Evolutionary conservation across 2,113 vertebrate species (phyloP), one percentile per base, ranked within the genome.

Genomic region (Carollia perspicillata): DNA sequence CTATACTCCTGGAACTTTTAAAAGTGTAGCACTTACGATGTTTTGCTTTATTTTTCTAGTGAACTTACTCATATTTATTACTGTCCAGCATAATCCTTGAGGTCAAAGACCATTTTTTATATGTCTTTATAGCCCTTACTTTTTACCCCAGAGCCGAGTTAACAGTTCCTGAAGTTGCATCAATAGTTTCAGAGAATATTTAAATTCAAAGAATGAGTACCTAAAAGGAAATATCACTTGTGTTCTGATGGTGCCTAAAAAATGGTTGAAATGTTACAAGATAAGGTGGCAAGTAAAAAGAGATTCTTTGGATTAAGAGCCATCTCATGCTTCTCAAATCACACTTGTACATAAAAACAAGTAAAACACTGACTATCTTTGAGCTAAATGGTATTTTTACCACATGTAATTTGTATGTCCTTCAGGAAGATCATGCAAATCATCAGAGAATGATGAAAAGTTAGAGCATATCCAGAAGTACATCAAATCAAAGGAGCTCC

Each of bases 21-120:
- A 78, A 85, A 47, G 7, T 58, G 58, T 20, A 65, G 3, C 1
- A 51, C 11, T 79, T 47, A 68, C 0, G 53, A 65, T 6, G 1
- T 58, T 81, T 37, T 65, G 26, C 17, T 86, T 49, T 35, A 66
- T 84, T 72, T 81, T 75, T 74, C 28, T 88, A n/a, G 47, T 83
- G 68, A 58, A 75, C 22, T 55, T 63, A 44, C 79, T 90, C 33
- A 23, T 60, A 80, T 51, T 13, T 10, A 26, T 20, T 51, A 51
- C 7, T 63, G 13, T 2, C 30, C 16, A 78, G 3, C 5, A 63
- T 0, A 90, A 0, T 63, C 7, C 63, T 51, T 75, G 8, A 37
- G 9, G 33, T 91, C n/a, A 58, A 6, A 11, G 6, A 13, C 60
- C 2, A 69, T 2, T 6, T 72, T 93, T 42, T 42, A 30, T 44